Evolutionary conservation across 2,113 vertebrate genomes (phyloP).

Genomic region (Mustelus asterias): DNA sequence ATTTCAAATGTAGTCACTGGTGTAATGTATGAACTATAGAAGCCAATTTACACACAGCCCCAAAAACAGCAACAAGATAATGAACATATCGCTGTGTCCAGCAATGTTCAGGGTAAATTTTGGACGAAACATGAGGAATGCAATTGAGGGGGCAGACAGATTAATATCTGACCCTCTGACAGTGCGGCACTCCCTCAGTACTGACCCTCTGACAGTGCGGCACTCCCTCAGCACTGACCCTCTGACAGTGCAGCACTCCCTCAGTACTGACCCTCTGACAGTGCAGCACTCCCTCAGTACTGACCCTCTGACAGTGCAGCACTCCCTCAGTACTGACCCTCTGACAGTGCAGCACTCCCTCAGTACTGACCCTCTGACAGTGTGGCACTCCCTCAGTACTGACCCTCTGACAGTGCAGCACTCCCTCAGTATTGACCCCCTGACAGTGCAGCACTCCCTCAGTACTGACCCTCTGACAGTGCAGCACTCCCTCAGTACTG

Average conservation of each 20-base stretch:
- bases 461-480: not conserved
- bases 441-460: not conserved
- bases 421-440: not conserved
- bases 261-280: not conserved
- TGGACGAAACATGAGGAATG: not conserved
- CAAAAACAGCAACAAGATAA: not conserved
- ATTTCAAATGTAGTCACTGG: not conserved
- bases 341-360: not conserved
- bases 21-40: not conserved
- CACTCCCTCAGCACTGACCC: not conserved
- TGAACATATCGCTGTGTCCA: not conserved
- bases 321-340: not conserved
- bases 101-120: not conserved
- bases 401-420: not conserved
- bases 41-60: not conserved
- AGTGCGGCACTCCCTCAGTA: not conserved
- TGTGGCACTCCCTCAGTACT: not conserved
- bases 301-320: not conserved
- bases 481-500: not conserved
- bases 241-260: not conserved
- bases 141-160: not conserved
- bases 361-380: not conserved
- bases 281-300: not conserved
- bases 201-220: not conserved
- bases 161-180: not conserved